Evolutionary conservation across 2,113 vertebrate genomes (phyloP), one percentile per base, ranked within the genome.

Genomic region (Hyperoodon ampullatus): DNA sequence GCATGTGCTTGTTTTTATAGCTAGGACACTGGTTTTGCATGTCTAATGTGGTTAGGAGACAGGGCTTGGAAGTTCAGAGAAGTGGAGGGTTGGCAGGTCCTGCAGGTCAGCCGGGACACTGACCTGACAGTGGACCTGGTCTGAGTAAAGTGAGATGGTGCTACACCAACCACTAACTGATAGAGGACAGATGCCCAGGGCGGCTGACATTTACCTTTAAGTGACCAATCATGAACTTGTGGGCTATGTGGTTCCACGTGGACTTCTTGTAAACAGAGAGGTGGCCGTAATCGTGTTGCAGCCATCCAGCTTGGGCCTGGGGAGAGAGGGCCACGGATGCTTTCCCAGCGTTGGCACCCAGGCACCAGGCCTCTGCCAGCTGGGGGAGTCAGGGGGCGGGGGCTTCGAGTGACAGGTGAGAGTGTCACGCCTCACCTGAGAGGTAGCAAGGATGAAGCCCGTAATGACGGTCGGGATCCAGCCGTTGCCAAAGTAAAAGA

Each of bases 261-360:
- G 99, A 99, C 83, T 98, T 99, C 98, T 99, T 99, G 96, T 99
- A 99, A 90, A 99, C 99, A 18, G 99, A 99, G 72, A 99, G 98
- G 96, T 99, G 99, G 96, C 99, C 99, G 50, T 99, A 99, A 91
- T 99, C 99, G 0, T 99, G 99, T 89, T 99, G 99, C 96, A 99
- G 98, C 99, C 99, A 99, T 26, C 99, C 99, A 39, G 99, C 99
- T 96, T 99, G 99, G 2, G 98, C 96, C 99, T 99, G 94, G 87
- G 81, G 94, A 96, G 66, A 97, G 39, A 94, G 55, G 50, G 39
- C 39, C 70, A 23, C 4, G 7, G 30, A 24, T 5, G 63, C 39
- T n/a, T 3, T 74, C 50, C 39, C 23, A 24, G 68, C 1, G 0
- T 19, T 5, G 1, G 72, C 63, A 2, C 13, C 3, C 0, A 4